Conservation (phyloP, 2,888 invertebrate genomes). For the Scrobipalpa costella region DNA sequence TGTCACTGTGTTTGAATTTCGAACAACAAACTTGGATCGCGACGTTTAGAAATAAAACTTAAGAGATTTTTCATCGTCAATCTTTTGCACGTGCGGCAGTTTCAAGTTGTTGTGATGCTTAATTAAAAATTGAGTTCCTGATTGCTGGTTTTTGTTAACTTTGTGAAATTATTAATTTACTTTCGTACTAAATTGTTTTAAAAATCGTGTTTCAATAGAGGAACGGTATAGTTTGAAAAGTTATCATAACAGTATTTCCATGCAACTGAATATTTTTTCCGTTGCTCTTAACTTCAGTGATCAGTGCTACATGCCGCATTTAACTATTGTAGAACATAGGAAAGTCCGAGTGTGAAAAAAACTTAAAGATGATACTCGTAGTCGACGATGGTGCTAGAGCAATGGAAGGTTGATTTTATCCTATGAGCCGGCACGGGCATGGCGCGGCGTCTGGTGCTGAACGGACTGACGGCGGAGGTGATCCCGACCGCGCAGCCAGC, state of each 20-base stretch:
- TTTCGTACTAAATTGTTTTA: too few relatives aligned
- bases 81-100: too few relatives aligned
- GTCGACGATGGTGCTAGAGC: not conserved
- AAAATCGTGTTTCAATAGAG: too few relatives aligned
- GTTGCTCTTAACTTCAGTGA: too few relatives aligned
- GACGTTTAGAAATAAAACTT: not conserved
- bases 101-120: not conserved
- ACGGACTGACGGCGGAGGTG: constrained; percentile 73
- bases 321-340: too few relatives aligned
- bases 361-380: too few relatives aligned
- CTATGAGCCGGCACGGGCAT: constrained; percentile 35
- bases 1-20: not conserved
- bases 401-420: not conserved
- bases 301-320: too few relatives aligned
- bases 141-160: not conserved
- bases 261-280: too few relatives aligned
- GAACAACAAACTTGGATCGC: not conserved
- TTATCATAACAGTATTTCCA: too few relatives aligned
- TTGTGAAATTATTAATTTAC: too few relatives aligned
- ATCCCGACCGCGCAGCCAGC: constrained; percentile 38
- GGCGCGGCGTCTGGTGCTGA: constrained; percentile 68
- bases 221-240: too few relatives aligned
- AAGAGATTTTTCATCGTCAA: not conserved
- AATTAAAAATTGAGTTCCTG: not conserved
- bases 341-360: too few relatives aligned